Conservation (phyloP, 2,113 vertebrate species). For the Oryzias celebensis region DNA sequence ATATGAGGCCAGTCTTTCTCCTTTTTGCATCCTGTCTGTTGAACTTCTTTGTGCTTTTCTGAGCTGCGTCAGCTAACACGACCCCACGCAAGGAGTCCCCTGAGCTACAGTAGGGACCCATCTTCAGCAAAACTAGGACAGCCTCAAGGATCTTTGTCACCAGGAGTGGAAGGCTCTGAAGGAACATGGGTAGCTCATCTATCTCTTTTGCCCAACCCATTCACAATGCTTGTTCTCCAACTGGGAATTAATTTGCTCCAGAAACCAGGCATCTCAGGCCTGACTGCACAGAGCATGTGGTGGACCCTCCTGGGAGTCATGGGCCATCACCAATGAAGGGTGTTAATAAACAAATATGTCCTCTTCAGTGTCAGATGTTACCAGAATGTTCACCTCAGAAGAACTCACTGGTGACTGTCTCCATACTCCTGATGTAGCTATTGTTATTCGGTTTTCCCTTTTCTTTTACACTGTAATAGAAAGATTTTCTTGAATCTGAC, state of each 20-base stretch:
- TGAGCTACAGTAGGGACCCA: conserved; percentile 61
- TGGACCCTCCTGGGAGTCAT: conserved; percentile 40
- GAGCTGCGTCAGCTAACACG: conserved; percentile 48
- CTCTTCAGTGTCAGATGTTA: conserved; percentile 37
- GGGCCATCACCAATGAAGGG: conserved; percentile 37
- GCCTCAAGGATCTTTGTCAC: conserved; percentile 56
- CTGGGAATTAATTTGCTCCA: conserved; percentile 71
- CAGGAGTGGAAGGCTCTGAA: conserved; percentile 45
- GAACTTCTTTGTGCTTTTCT: conserved; percentile 45
- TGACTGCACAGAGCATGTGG: conserved; percentile 47
- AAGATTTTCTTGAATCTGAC: too few species aligned
- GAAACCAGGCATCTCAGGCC: conserved; percentile 50
- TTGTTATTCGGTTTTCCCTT: too few species aligned
- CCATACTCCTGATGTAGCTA: not conserved
- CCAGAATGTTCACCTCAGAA: conserved; percentile 10
- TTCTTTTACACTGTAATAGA: too few species aligned
- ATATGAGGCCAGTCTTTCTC: conserved; percentile 33
- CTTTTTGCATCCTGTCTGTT: conserved; percentile 26
- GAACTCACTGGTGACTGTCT: conserved; percentile 1
- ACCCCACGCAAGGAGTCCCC: conserved; percentile 54
- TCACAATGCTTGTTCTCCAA: conserved; percentile 70
- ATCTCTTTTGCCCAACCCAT: conserved; percentile 60
- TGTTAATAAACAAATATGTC: conserved; percentile 61
- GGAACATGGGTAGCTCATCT: conserved; percentile 59
- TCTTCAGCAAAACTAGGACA: conserved; percentile 70